Evolutionary conservation across 2,888 invertebrate genomes (phyloP).

Genomic region (Hecatera dysodea): DNA sequence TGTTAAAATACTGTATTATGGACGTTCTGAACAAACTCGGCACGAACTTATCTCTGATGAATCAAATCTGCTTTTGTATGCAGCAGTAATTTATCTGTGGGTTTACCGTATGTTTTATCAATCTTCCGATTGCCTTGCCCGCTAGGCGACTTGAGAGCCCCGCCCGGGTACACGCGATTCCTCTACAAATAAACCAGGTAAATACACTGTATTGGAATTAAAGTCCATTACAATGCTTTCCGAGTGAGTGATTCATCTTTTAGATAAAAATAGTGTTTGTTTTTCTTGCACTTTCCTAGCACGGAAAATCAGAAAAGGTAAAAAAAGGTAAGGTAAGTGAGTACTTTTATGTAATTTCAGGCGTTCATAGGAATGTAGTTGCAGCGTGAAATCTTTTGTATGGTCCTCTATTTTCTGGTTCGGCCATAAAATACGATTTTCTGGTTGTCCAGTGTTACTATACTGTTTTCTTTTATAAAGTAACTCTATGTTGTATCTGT

Average conservation of each 20-base stretch:
- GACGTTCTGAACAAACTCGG: slow-evolving; percentile 49
- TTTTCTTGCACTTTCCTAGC: slow-evolving; percentile 28
- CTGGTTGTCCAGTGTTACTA: neutral
- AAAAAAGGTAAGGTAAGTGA: neutral
- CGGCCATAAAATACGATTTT: slow-evolving; percentile 14
- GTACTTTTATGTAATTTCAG: slow-evolving; percentile 21
- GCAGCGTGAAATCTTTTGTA: slow-evolving; percentile 15
- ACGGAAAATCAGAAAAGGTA: neutral
- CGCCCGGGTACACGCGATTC: slow-evolving; percentile 75
- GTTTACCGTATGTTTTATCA: slow-evolving; percentile 77
- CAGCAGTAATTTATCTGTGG: slow-evolving; percentile 70
- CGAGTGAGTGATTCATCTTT: slow-evolving; percentile 48
- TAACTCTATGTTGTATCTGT: neutral
- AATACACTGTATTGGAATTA: slow-evolving; percentile 54
- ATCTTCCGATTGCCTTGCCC: slow-evolving; percentile 76
- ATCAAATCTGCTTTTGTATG: slow-evolving; percentile 74
- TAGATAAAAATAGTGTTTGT: slow-evolving; percentile 19
- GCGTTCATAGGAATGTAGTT: slow-evolving; percentile 14
- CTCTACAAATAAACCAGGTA: slow-evolving; percentile 48
- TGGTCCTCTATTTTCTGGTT: slow-evolving; percentile 2
- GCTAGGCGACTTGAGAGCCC: slow-evolving; percentile 61
- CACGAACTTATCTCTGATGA: slow-evolving; percentile 69
- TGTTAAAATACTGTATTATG: slow-evolving; percentile 49
- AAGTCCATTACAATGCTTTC: slow-evolving; percentile 48
- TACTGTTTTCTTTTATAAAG: neutral